Conservation (phyloP, 2,113 vertebrate species). For the Amphiprion percula region DNA sequence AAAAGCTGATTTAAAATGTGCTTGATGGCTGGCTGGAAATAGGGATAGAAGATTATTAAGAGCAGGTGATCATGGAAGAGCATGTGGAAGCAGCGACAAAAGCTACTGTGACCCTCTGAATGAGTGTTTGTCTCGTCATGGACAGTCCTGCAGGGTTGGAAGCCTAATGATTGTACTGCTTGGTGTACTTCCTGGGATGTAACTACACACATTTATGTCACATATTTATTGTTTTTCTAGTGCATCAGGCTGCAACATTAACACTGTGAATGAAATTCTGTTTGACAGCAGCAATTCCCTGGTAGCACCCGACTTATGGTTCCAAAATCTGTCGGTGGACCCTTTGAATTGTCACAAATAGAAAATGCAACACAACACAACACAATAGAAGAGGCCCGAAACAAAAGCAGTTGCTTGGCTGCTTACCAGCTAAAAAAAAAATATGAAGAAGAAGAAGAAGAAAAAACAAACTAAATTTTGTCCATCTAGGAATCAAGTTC, state of each 20-base stretch:
- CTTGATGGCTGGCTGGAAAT: not conserved
- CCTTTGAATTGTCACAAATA: too few species aligned
- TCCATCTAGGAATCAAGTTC: too few species aligned
- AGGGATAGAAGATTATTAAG: not conserved
- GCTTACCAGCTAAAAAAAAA: too few species aligned
- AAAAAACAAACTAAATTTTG: too few species aligned
- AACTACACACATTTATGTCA: not conserved
- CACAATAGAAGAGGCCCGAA: too few species aligned
- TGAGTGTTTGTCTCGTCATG: not conserved
- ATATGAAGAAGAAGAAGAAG: too few species aligned
- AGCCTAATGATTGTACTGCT: not conserved
- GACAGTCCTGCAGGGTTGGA: not conserved
- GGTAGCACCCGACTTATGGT: too few species aligned
- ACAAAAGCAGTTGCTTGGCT: too few species aligned
- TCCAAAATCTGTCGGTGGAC: too few species aligned
- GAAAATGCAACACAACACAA: too few species aligned
- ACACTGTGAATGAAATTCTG: not conserved
- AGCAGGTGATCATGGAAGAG: not conserved
- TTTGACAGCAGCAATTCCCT: not conserved
- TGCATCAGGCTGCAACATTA: not conserved
- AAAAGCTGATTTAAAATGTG: not conserved
- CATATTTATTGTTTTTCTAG: not conserved
- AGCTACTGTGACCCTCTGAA: not conserved
- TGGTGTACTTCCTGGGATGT: not conserved
- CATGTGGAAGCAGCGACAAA: not conserved